Evolutionary conservation across 64 coral and sea anemone genomes (phyloP).

Genomic region (Porites australiensis): DNA sequence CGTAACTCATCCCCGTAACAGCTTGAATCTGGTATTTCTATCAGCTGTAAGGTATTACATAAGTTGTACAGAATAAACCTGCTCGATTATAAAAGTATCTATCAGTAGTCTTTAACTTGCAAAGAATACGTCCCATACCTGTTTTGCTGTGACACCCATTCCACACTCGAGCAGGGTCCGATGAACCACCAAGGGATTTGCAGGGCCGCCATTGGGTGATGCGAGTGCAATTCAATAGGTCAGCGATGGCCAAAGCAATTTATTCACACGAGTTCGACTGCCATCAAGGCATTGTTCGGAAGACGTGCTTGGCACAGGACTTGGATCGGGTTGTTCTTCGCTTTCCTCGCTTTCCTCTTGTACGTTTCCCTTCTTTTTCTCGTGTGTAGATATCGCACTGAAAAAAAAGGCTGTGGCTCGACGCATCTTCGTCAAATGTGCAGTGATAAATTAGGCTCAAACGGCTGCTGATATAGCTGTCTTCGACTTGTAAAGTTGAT

Average conservation of each 20-base stretch:
- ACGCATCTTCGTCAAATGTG: too few species aligned
- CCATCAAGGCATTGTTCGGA: background rate
- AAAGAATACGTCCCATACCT: too few species aligned
- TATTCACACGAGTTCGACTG: background rate
- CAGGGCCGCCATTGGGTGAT: conserved; percentile 1
- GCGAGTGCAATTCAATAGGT: background rate
- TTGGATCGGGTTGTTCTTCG: background rate
- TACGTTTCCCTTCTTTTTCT: background rate
- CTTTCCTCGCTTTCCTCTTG: background rate
- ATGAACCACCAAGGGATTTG: conserved; percentile 15
- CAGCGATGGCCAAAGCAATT: conserved; percentile 32
- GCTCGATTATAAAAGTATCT: too few species aligned
- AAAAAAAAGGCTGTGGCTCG: conserved; percentile 29
- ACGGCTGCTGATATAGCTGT: too few species aligned
- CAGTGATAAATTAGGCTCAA: too few species aligned
- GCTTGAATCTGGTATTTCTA: too few species aligned
- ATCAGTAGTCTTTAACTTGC: too few species aligned
- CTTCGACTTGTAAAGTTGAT: too few species aligned
- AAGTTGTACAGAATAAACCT: too few species aligned
- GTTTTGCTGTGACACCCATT: background rate
- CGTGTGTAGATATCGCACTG: background rate
- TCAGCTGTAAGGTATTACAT: too few species aligned
- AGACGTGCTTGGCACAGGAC: background rate
- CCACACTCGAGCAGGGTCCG: background rate
- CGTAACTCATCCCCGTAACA: too few species aligned